A percentile compares a stretch with the other conserved stretches of the same genome.
Evolutionary conservation across 2,888 invertebrate species (phyloP).

Genomic region (Xylota sylvarum): DNA sequence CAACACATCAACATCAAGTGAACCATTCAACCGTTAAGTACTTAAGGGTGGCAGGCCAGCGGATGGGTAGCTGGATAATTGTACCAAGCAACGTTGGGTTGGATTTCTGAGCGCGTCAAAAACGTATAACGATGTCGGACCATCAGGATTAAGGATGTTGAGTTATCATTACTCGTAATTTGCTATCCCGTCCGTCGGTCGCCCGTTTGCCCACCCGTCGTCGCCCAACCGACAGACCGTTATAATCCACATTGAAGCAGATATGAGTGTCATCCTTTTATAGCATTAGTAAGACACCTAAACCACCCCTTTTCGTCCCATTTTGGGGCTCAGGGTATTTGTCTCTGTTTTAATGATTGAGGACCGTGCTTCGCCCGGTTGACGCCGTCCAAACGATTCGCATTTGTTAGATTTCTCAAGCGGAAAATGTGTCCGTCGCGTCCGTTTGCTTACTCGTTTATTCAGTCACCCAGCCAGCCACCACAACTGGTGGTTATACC

Average conservation of each 20-base stretch:
- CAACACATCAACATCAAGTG: constrained; percentile 70
- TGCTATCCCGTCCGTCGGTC: constrained; percentile 20
- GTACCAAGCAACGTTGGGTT: constrained; percentile 8
- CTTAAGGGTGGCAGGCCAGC: constrained; percentile 38
- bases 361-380: constrained; percentile 31
- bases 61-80: constrained; percentile 20
- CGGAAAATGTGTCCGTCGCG: constrained; percentile 58
- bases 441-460: constrained; percentile 46
- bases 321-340: constrained; percentile 44
- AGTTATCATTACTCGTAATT: constrained; percentile 74
- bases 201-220: too few relatives aligned
- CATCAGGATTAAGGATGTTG: constrained; percentile 73
- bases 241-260: constrained; percentile 19
- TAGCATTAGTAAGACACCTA: constrained; percentile 41
- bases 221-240: background rate
- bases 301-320: background rate
- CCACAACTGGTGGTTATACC: constrained; percentile 33
- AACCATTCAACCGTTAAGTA: constrained; percentile 71
- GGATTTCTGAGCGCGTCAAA: constrained; percentile 52
- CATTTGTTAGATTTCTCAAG: constrained; percentile 69
- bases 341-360: constrained; percentile 68
- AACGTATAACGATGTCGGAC: constrained; percentile 66
- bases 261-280: constrained; percentile 64
- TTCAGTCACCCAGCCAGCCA: constrained; percentile 15
- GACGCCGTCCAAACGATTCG: constrained; percentile 31